These are phyloP conservation scores for Galago senegalensis DNA, from an alignment of 2,797 vertebrate species.

Conservation along the genomic window DNA sequence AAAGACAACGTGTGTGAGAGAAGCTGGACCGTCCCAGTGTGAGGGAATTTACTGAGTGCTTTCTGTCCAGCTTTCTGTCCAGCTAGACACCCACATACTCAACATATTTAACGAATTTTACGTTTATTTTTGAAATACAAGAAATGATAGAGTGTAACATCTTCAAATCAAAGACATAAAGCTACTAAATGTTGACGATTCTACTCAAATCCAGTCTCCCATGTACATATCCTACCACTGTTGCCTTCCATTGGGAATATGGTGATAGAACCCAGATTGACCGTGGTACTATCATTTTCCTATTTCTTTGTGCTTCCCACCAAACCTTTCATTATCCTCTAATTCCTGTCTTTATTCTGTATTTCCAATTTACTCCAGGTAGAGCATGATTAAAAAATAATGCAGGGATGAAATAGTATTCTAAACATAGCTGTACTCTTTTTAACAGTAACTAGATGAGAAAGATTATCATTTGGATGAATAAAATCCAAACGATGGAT, in stretches of 20 bases:
- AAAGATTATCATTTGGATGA: neutral
- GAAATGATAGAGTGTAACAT: neutral
- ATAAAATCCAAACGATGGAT: neutral
- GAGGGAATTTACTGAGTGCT: neutral
- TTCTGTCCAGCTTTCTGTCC: neutral
- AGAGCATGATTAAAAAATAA: neutral
- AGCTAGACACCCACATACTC: neutral
- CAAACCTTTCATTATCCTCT: neutral
- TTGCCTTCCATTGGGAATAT: neutral
- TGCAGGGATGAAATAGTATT: neutral
- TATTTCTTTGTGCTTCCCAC: neutral
- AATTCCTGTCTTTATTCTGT: neutral
- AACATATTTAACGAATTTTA: neutral
- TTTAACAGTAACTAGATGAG: neutral
- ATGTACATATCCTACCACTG: accelerated
- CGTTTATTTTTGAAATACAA: neutral
- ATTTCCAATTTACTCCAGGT: neutral
- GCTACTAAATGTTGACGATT: neutral
- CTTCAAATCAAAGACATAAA: neutral
- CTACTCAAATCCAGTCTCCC: neutral
- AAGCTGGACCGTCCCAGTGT: neutral
- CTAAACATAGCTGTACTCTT: neutral
- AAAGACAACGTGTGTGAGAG: neutral
- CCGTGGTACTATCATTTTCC: accelerated
- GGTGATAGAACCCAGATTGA: neutral